Base-by-base conservation (phyloP, 1,140 invertebrate species). In the Drosophila pandora region DNA sequence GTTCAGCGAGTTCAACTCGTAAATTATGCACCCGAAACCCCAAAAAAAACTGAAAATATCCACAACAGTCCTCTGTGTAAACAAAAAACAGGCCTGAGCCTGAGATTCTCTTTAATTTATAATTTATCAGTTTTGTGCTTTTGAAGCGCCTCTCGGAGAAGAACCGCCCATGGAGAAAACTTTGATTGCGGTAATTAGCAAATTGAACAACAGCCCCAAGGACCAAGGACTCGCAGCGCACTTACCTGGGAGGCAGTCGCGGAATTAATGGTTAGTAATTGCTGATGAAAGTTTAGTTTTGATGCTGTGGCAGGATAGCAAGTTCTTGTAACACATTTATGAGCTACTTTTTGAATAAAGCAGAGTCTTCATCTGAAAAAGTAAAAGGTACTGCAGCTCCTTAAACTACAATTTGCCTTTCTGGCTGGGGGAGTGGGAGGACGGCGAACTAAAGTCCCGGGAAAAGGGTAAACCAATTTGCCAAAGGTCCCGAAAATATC, bases 181-280 rank as follows among this genome's bases (percentile, higher is more conserved):
- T 87, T 82, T 88, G 78, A 87, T 88, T 87, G 74, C 77, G 73
- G 71, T 88, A 88, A 87, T 87, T 87, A 85, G 82, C 59, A 88
- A 87, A 85, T 85, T 87, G 56, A 43, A 41, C 41, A 62, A 76
- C 49, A n/a, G 47, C 25, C 52, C 17, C 23, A 25, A 41, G 50
- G 41, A 39, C 13, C 47, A 64, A 47, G 32, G 10, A 37, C 59
- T 48, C 23, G 2, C 17, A 8, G 3, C 8, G 2, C 43, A 7
- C 10, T 6, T 2, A 39, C 45, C 54, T 59, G 39, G 2, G 17
- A 37, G 37, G 21, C 21, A 48, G n/a, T 2, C 3, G 28, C n/a
- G 37, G 8, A 13, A 28, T 13, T 7, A 43, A 13, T 12, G 34
- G 3, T 47, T 28, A n/a, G 17, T 62, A 50, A 65, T 30, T 41